Percentiles rank a stretch among this genome's conserved stretches.
Conservation (phyloP, 2,797 vertebrate species). For the Orestias chungarensis region DNA sequence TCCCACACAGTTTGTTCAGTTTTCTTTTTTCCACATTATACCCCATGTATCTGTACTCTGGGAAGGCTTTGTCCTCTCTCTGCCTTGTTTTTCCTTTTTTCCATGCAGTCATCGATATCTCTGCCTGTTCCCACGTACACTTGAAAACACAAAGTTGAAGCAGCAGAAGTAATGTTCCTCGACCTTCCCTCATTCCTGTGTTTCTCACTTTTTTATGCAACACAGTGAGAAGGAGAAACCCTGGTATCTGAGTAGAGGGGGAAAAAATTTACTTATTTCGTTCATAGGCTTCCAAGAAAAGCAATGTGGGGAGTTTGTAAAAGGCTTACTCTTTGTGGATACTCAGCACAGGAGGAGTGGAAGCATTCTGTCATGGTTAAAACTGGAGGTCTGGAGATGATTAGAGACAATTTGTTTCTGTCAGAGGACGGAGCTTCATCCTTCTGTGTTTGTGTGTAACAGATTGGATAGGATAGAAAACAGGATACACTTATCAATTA, state of each 20-base stretch:
- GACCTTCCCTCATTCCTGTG: conserved; percentile 61
- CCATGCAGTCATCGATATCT: conserved; percentile 65
- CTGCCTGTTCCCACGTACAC: conserved; percentile 61
- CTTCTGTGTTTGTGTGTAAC: conserved; percentile 58
- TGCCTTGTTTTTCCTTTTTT: conserved; percentile 53
- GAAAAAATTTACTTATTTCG: conserved; percentile 52
- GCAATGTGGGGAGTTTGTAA: conserved; percentile 45
- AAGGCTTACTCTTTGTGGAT: conserved; percentile 38
- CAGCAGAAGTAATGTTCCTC: conserved; percentile 43
- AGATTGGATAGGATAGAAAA: conserved; percentile 69
- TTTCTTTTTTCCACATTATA: conserved; percentile 34
- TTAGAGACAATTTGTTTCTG: conserved; percentile 79
- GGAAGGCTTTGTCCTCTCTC: conserved; percentile 39
- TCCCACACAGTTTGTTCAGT: conserved; percentile 30
- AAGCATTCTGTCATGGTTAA: conserved; percentile 76
- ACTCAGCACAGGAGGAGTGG: conserved; percentile 56
- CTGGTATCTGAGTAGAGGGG: not conserved
- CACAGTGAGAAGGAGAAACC: conserved; percentile 27
- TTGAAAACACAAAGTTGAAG: conserved; percentile 38
- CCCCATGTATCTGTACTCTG: conserved; percentile 19
- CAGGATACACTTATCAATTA: conserved; percentile 66
- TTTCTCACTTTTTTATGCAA: conserved; percentile 64
- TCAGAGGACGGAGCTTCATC: conserved; percentile 68
- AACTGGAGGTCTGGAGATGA: conserved; percentile 73
- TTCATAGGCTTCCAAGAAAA: conserved; percentile 51